phyloP scores from a whole-genome alignment of 2,888 invertebrate genomes.

The Philaethria dido region DNA sequence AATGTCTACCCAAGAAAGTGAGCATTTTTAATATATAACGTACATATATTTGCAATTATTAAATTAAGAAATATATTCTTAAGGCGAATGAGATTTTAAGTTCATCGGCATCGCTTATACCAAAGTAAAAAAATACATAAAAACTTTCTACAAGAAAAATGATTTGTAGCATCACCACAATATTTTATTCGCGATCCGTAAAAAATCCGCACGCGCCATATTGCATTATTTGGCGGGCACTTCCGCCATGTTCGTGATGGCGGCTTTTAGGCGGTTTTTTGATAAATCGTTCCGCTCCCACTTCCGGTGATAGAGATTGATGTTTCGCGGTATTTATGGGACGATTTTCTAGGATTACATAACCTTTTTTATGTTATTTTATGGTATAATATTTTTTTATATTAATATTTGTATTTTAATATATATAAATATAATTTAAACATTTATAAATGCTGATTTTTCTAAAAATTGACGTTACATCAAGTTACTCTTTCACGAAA shows the following conservation, averaged over 20 bases:
- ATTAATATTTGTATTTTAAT: neutral
- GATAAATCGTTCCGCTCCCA: constrained; percentile 65
- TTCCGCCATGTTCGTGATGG: constrained; percentile 58
- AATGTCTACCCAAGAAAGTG: too few relatives aligned
- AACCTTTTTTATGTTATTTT: neutral
- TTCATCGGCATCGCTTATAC: too few relatives aligned
- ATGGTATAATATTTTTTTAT: neutral
- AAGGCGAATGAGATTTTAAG: too few relatives aligned
- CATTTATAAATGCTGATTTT: too few relatives aligned
- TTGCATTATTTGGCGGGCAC: constrained; percentile 59
- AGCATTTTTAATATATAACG: too few relatives aligned
- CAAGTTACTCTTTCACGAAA: too few relatives aligned
- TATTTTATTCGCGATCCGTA: constrained; percentile 30
- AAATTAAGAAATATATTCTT: too few relatives aligned
- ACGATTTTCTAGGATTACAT: constrained; percentile 5
- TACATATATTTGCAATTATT: too few relatives aligned
- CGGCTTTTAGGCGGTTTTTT: constrained; percentile 58
- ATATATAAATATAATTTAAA: neutral
- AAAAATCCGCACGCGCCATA: constrained; percentile 53
- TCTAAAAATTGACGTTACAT: too few relatives aligned
- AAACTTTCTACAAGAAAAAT: constrained; percentile 1
- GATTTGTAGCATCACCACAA: constrained; percentile 11
- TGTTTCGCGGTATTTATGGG: constrained; percentile 43
- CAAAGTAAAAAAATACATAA: neutral
- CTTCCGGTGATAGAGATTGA: constrained; percentile 63